Percentiles rank a stretch among this genome's conserved stretches.
Evolutionary conservation across 2,113 vertebrate species (phyloP).

Genomic region (Psilopogon haemacephalus): DNA sequence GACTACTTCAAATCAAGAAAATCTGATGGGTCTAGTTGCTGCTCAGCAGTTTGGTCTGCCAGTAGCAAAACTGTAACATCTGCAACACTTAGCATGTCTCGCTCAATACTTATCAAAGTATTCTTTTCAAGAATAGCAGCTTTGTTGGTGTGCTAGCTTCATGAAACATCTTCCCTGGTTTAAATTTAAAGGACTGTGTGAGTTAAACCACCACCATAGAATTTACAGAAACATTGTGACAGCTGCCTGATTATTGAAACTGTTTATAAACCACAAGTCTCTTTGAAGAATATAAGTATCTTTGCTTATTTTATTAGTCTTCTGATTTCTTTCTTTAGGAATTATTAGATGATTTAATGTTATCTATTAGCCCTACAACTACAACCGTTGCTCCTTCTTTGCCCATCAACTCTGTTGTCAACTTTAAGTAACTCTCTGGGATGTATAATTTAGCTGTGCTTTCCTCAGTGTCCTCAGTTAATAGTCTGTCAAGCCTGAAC

Average conservation of each 20-base stretch:
- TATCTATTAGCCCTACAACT: neutral
- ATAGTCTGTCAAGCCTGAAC: neutral
- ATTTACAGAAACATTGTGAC: neutral
- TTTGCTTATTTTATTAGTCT: neutral
- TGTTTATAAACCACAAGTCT: neutral
- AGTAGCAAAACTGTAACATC: neutral
- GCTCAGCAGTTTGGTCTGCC: neutral
- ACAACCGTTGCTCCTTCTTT: neutral
- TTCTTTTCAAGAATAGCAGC: neutral
- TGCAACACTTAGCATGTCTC: neutral
- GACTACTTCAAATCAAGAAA: neutral
- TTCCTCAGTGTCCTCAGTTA: neutral
- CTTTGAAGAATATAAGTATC: neutral
- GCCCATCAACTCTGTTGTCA: neutral
- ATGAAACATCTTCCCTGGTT: neutral
- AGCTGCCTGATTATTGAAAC: neutral
- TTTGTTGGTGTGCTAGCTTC: neutral
- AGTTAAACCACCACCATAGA: neutral
- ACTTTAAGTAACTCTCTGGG: neutral
- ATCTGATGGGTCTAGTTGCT: neutral
- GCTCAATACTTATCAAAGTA: neutral
- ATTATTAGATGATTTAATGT: neutral
- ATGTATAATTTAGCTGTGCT: neutral
- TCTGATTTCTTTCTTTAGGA: neutral
- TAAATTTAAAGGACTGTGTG: neutral